Conservation (phyloP, 2,113 vertebrate genomes). For the Eulemur macaco region DNA sequence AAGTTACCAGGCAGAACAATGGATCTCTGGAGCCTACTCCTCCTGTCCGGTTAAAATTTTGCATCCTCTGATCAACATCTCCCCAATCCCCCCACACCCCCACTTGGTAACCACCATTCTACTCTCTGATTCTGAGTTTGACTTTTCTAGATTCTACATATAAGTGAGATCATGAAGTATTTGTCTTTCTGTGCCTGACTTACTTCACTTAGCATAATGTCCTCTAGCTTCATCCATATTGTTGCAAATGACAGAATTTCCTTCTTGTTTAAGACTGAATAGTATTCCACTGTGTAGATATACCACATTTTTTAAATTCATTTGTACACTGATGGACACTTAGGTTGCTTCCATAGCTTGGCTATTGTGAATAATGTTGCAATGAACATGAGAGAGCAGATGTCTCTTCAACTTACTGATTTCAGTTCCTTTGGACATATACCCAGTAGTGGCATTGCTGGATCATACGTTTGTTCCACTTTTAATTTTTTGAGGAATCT, state of each 20-base stretch:
- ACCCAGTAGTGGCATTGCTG: too few species aligned
- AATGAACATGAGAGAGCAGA: accelerated
- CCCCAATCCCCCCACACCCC: background rate
- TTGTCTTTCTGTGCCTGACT: background rate
- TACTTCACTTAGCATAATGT: background rate
- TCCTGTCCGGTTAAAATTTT: background rate
- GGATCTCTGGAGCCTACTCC: background rate
- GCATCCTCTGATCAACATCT: background rate
- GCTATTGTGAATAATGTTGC: background rate
- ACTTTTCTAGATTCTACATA: background rate
- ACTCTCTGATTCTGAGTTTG: background rate
- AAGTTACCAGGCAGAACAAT: too few species aligned
- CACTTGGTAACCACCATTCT: background rate
- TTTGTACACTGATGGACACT: too few species aligned
- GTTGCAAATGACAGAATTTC: background rate
- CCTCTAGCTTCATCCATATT: background rate
- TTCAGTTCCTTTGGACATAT: background rate
- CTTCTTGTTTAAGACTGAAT: background rate
- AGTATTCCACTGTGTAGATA: background rate
- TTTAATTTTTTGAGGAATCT: too few species aligned
- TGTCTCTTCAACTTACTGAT: background rate
- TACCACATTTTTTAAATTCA: background rate
- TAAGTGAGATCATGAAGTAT: background rate
- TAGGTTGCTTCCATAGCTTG: background rate
- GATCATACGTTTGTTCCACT: background rate